A percentile compares a stretch with the other conserved stretches of the same genome.
These are phyloP conservation scores for Aleiodes sp. DNA, from an alignment of 1,140 invertebrate species.

Conservation along the genomic window DNA sequence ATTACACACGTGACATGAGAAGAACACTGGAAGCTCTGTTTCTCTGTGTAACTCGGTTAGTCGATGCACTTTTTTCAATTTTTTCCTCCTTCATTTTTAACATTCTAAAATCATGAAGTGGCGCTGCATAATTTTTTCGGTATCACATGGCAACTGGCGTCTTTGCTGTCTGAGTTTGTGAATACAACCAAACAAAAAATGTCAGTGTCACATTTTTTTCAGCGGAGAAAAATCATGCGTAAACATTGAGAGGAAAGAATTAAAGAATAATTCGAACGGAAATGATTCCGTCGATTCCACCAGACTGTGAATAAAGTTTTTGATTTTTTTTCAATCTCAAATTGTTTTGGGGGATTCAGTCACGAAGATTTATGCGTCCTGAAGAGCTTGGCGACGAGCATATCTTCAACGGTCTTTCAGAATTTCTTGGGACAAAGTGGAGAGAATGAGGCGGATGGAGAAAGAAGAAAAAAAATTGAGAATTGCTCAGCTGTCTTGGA, in stretches of 20 bases:
- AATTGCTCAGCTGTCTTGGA: slow-evolving; percentile 5
- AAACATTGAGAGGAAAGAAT: neutral
- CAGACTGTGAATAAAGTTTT: slow-evolving; percentile 34
- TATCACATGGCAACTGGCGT: slow-evolving; percentile 6
- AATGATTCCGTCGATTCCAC: slow-evolving; percentile 34
- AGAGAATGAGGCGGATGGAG: neutral
- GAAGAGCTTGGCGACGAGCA: neutral
- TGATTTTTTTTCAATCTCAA: neutral
- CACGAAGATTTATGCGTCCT: slow-evolving; percentile 31
- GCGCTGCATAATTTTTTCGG: neutral
- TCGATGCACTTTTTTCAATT: neutral
- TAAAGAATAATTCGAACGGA: slow-evolving; percentile 21
- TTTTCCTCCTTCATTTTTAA: slow-evolving; percentile 16
- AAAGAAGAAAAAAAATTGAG: slow-evolving; percentile 5
- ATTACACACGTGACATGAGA: slow-evolving; percentile 18
- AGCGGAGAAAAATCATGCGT: slow-evolving; percentile 10
- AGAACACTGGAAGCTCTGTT: slow-evolving; percentile 30
- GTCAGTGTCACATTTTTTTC: neutral
- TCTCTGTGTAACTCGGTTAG: slow-evolving; percentile 28
- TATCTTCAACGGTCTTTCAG: slow-evolving; percentile 22
- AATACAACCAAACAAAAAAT: neutral
- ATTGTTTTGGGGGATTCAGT: neutral
- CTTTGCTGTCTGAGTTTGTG: neutral
- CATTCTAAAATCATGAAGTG: neutral
- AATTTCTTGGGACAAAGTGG: neutral